These are phyloP conservation scores for Crambe crambe DNA, from an alignment of 37 sponge, comb jelly and placozoan genomes.

Conservation along the genomic window DNA sequence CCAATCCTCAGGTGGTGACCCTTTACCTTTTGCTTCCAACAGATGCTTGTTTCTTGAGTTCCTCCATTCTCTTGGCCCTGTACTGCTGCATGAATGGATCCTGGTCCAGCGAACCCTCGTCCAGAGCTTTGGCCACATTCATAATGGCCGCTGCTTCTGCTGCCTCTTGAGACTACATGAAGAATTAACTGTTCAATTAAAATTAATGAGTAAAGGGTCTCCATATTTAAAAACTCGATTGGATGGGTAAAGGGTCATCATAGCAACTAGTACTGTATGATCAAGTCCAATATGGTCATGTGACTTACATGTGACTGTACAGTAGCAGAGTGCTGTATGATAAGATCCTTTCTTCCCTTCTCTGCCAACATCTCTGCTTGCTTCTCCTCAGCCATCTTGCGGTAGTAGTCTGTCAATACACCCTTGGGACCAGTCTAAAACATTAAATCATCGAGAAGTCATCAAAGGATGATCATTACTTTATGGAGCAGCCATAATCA, in stretches of 20 bases:
- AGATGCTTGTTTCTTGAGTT: conserved; percentile 67
- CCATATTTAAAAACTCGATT: background rate
- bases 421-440: conserved; percentile 80
- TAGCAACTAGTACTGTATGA: background rate
- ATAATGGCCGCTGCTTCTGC: background rate
- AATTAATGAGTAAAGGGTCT: too few relatives aligned
- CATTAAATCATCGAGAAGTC: too few relatives aligned
- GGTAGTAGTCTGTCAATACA: conserved; percentile 64
- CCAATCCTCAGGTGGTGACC: too few relatives aligned
- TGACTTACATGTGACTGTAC: conserved; percentile 23
- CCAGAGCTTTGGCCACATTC: conserved; percentile 39
- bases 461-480: too few relatives aligned
- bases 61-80: conserved; percentile 52
- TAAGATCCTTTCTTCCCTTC: conserved; percentile 31
- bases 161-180: conserved; percentile 22
- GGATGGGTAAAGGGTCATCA: background rate
- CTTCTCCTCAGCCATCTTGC: conserved; percentile 22
- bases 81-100: conserved; percentile 70
- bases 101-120: conserved; percentile 25
- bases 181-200: too few relatives aligned
- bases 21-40: conserved; percentile 24
- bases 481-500: too few relatives aligned
- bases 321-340: conserved; percentile 38
- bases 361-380: conserved; percentile 11
- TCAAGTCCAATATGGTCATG: too few relatives aligned